Conservation (phyloP, 2,113 vertebrate species). For the Spheniscus mendiculus region DNA sequence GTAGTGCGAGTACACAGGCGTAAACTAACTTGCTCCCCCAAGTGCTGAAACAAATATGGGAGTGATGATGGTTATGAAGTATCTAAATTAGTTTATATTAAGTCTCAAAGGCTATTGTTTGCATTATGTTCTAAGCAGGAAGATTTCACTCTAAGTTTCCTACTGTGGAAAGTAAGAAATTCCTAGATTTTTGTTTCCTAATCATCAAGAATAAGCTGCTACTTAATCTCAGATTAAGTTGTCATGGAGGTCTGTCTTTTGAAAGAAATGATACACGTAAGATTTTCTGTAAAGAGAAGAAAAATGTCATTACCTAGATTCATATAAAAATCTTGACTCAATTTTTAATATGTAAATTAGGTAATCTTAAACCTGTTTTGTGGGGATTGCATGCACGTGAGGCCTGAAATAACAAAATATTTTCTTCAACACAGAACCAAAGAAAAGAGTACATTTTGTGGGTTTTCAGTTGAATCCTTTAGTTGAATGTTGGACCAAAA, state of each 20-base stretch:
- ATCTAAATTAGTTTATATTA: not conserved
- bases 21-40: not conserved
- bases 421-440: not conserved
- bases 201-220: not conserved
- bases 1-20: not conserved
- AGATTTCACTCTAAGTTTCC: not conserved
- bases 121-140: not conserved
- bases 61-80: not conserved
- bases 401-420: not conserved
- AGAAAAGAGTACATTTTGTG: not conserved
- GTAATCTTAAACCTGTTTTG: not conserved
- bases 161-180: not conserved
- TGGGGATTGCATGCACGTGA: not conserved
- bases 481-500: not conserved
- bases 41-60: not conserved
- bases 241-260: not conserved
- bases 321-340: not conserved
- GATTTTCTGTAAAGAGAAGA: not conserved
- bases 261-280: not conserved
- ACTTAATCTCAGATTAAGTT: not conserved
- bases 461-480: not conserved
- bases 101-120: not conserved
- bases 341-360: not conserved
- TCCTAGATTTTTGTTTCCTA: not conserved
- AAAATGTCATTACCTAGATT: not conserved